Evolutionary conservation across 2,113 vertebrate genomes (phyloP).

Genomic region (Eptesicus fuscus): DNA sequence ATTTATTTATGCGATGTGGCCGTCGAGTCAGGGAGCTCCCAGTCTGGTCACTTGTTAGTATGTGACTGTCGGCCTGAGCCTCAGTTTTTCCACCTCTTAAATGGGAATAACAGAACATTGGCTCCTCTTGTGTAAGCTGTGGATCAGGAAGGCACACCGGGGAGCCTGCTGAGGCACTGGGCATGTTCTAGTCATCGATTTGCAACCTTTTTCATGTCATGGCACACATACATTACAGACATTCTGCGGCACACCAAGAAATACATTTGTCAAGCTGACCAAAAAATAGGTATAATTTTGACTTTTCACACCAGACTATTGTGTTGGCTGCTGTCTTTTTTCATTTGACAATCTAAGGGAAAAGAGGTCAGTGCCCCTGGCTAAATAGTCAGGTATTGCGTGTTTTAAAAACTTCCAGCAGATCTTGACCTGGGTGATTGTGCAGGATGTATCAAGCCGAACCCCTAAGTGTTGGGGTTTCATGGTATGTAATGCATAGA

Average conservation of each 20-base stretch:
- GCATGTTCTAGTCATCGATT: background rate
- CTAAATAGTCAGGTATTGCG: background rate
- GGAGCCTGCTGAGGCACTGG: background rate
- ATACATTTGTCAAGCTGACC: background rate
- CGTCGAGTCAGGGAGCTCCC: background rate
- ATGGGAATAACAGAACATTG: background rate
- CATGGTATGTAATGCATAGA: background rate
- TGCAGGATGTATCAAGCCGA: accelerated
- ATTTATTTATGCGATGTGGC: no score
- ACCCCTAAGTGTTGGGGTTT: background rate
- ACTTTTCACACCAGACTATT: background rate
- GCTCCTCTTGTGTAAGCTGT: background rate
- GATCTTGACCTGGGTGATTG: background rate
- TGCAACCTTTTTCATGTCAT: background rate
- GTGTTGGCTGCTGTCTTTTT: background rate
- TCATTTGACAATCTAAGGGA: background rate
- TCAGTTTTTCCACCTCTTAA: background rate
- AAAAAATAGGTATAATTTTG: background rate
- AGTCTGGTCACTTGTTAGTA: background rate
- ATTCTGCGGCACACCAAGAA: background rate
- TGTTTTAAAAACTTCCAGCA: background rate
- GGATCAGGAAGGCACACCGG: background rate
- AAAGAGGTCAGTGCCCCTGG: background rate
- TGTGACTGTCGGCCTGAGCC: background rate
- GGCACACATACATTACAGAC: background rate